Evolutionary conservation across 2,888 invertebrate species (phyloP), one percentile per base, ranked within the genome.

Genomic region (Polyploca ridens): DNA sequence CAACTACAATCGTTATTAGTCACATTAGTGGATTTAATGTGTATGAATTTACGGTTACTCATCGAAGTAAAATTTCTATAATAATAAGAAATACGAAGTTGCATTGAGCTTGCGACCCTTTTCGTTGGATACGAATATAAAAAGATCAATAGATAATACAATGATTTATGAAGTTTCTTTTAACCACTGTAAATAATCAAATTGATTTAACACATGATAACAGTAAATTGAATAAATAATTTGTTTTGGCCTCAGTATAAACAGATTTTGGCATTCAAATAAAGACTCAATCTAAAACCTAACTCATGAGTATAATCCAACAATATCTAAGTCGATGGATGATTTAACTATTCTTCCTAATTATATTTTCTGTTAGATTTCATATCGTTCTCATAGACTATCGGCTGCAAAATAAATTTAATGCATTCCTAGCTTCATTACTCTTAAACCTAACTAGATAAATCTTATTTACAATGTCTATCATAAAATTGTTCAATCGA

Each of bases 381-480:
- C 84, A 81, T 76, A 83, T 82, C 83, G 84, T 81, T 85, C 82
- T 88, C 83, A 85, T 86, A 89, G 82, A 89, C 86, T 90, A 90
- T 88, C 81, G 81, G 85, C 85, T 87, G 93, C 91, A 91, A 93
- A 91, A 91, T 88, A 92, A 91, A 83, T 83, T 84, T 78, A 88
- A 90, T 86, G 90, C 90, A 87, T 83, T 84, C 81, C 91, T 93
- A 93, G 90, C 90, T 88, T 89, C 76, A 75, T 90, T 90, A 91
- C 82, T 81, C 89, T 90, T 91, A 91, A 72, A 73, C 71, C 83
- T 91, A 90, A 76, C 85, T 91, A 92, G 79, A 88, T 86, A 90
- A 41, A 91, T 92, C 88, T 93, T 93, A 93, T 93, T 83, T 93
- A 93, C 93, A 93, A 84, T 81, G 74, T 88, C 84, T 89, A 88